phyloP scores from a whole-genome alignment of 2,888 invertebrate species.

The Hirtodrosophila confusa region DNA sequence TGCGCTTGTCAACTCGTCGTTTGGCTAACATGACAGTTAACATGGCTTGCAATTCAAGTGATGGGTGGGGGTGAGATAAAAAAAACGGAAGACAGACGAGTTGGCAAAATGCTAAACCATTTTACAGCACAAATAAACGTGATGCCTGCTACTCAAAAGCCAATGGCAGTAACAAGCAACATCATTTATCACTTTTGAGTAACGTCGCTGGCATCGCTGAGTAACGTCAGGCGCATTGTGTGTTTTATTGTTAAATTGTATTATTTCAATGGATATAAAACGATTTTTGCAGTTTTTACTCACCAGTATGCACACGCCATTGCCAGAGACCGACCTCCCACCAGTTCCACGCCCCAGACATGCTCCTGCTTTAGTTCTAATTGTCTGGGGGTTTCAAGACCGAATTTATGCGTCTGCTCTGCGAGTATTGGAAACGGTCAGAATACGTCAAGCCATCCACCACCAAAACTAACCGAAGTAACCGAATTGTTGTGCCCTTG shows the following conservation, averaged over 20 bases:
- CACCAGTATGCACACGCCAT: conserved; percentile 52
- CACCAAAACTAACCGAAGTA: conserved; percentile 56
- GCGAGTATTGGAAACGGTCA: conserved; percentile 35
- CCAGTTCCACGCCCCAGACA: conserved; percentile 6
- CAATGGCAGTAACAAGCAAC: conserved; percentile 67
- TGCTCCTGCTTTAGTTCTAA: conserved; percentile 54
- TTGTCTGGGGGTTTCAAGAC: conserved; percentile 59
- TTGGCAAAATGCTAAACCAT: conserved; percentile 64
- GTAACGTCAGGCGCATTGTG: conserved; percentile 57
- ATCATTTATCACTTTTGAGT: conserved; percentile 75
- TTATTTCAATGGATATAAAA: conserved; percentile 58
- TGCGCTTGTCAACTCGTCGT: conserved; percentile 67
- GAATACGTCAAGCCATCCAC: conserved; percentile 40
- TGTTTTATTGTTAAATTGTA: conserved; percentile 60
- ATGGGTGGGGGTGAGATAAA: conserved; percentile 16
- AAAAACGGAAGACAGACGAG: conserved; percentile 30
- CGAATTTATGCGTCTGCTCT: conserved; percentile 54
- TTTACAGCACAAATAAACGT: conserved; percentile 71
- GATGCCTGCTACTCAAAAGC: conserved; percentile 60
- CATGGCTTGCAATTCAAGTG: conserved; percentile 70
- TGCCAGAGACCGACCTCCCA: conserved; percentile 23
- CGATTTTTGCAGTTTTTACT: conserved; percentile 57
- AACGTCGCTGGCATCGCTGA: conserved; percentile 34
- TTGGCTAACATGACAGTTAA: conserved; percentile 77
- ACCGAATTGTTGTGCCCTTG: conserved; percentile 74